Conservation (phyloP, 2,113 vertebrate genomes). For the Pelobates fuscus region DNA sequence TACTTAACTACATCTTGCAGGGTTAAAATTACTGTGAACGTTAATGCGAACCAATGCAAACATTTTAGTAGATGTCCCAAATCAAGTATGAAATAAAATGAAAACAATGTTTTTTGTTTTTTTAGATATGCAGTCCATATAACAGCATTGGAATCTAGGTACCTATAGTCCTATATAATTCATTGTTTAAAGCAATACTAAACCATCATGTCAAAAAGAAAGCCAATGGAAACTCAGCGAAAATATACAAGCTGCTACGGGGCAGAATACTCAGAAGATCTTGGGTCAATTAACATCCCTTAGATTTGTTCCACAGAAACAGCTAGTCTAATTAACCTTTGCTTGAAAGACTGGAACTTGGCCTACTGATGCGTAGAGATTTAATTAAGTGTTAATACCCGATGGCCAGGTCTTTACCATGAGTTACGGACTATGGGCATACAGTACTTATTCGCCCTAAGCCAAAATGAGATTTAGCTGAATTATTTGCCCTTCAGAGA, state of each 20-base stretch:
- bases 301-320: constrained; percentile 61
- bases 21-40: too few relatives aligned
- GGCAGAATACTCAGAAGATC: constrained; percentile 29
- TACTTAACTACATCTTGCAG: too few relatives aligned
- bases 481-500: constrained; percentile 51
- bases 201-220: neutral
- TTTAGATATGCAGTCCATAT: too few relatives aligned
- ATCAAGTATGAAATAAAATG: too few relatives aligned
- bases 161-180: too few relatives aligned
- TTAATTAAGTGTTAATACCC: constrained; percentile 57
- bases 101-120: too few relatives aligned
- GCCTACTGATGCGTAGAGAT: constrained; percentile 58
- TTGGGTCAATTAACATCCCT: constrained; percentile 61
- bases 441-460: constrained; percentile 47
- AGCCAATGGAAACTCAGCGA: constrained; percentile 10
- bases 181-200: too few relatives aligned
- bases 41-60: too few relatives aligned
- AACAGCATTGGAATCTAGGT: too few relatives aligned
- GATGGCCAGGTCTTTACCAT: constrained; percentile 51
- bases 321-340: constrained; percentile 58
- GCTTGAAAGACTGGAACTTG: constrained; percentile 58
- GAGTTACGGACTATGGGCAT: constrained; percentile 47
- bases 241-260: constrained; percentile 30
- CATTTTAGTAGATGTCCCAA: too few relatives aligned
- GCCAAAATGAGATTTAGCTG: constrained; percentile 45